Percentiles rank a stretch among this genome's conserved stretches.
Evolutionary conservation across 2,888 invertebrate genomes (phyloP).

Genomic region (Periphyllus acericola): DNA sequence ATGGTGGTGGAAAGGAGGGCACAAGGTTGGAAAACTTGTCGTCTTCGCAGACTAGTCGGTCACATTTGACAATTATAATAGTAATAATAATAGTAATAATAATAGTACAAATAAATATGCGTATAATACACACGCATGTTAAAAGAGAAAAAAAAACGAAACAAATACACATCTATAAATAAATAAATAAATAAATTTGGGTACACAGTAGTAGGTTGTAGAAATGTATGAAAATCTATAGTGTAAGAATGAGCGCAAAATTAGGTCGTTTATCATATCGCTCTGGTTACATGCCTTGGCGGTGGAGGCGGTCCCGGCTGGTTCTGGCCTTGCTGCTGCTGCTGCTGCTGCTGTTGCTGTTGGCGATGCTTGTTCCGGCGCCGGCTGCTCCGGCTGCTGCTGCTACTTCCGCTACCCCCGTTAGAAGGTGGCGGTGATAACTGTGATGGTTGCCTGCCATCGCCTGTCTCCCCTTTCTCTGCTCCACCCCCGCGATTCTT

Average conservation of each 20-base stretch:
- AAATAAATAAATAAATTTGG: not conserved
- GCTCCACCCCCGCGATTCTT: not conserved
- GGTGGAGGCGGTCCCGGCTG: not conserved
- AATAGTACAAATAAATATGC: not conserved
- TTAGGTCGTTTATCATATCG: not conserved
- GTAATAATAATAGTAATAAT: not conserved
- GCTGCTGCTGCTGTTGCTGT: conserved; percentile 15
- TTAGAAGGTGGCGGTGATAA: conserved; percentile 6
- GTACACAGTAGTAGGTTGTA: not conserved
- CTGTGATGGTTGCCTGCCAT: not conserved
- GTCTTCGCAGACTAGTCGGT: not conserved
- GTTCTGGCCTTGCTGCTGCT: not conserved
- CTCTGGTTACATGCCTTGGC: not conserved
- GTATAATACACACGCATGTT: not conserved
- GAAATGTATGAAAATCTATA: not conserved
- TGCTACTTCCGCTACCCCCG: not conserved
- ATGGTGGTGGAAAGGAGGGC: not conserved
- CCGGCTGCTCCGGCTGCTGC: conserved; percentile 21
- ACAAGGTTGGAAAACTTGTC: not conserved
- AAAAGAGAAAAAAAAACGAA: not conserved
- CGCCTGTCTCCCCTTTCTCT: not conserved
- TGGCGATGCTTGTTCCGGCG: conserved; percentile 38
- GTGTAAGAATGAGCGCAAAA: not conserved
- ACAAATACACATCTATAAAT: not conserved
- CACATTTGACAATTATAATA: not conserved